Evolutionary conservation across 2,888 invertebrate genomes (phyloP).

Genomic region (Helleia helle): DNA sequence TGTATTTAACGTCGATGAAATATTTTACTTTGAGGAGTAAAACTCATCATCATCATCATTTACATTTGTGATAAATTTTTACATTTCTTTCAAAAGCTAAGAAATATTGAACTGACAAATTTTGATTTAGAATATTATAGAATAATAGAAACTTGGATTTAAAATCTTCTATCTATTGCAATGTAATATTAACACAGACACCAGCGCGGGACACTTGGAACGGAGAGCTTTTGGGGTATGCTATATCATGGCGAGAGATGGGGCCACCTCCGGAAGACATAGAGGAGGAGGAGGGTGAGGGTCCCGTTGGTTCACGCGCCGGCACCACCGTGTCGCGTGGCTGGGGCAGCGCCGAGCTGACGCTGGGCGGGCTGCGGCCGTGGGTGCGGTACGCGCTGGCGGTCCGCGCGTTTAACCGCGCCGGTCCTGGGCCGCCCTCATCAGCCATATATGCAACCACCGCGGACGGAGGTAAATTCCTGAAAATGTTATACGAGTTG

Average conservation of each 20-base stretch:
- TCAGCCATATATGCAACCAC: conserved; percentile 81
- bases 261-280: conserved; percentile 23
- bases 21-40: too few relatives aligned
- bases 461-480: conserved; percentile 79
- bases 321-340: conserved; percentile 67
- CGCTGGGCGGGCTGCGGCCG: conserved; percentile 77
- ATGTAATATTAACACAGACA: too few relatives aligned
- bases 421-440: conserved; percentile 86
- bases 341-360: conserved; percentile 77
- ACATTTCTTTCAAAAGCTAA: neutral
- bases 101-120: neutral
- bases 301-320: conserved; percentile 36
- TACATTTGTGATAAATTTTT: too few relatives aligned
- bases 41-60: too few relatives aligned
- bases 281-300: conserved; percentile 14
- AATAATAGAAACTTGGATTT: neutral
- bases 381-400: conserved; percentile 85
- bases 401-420: conserved; percentile 86
- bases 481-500: neutral
- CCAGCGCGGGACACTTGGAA: conserved; percentile 80
- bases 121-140: neutral
- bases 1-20: too few relatives aligned
- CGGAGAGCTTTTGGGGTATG: conserved; percentile 82
- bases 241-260: conserved; percentile 73
- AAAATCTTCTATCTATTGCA: too few relatives aligned